Conservation (phyloP, 2,113 vertebrate species). For the Delphinapterus leucas region DNA sequence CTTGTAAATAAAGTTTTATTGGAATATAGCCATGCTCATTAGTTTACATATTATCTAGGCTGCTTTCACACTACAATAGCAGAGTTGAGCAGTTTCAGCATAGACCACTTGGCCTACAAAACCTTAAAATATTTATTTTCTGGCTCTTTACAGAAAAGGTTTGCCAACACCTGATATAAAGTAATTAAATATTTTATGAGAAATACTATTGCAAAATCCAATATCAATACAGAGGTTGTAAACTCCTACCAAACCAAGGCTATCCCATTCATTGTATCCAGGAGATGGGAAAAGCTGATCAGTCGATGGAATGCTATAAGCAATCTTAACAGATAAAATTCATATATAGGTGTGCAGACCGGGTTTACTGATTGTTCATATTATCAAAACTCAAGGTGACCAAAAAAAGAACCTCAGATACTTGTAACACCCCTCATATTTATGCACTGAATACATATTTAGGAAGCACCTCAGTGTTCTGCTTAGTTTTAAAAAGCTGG, state of each 20-base stretch:
- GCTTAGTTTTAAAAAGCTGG: background rate
- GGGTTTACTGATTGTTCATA: background rate
- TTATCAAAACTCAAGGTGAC: background rate
- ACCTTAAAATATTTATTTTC: background rate
- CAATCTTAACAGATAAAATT: background rate
- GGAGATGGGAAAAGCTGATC: background rate
- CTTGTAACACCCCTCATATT: background rate
- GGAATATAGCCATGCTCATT: background rate
- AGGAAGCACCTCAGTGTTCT: background rate
- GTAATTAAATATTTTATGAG: background rate
- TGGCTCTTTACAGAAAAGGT: background rate
- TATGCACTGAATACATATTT: background rate
- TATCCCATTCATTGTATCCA: background rate
- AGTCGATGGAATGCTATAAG: background rate
- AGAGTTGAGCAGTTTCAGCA: background rate
- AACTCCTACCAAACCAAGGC: background rate
- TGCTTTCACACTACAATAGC: background rate
- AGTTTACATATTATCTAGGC: background rate
- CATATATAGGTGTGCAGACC: background rate
- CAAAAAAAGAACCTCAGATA: background rate
- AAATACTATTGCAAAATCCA: background rate
- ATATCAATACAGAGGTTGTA: background rate
- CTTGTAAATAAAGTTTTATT: constrained; percentile 25
- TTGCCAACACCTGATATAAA: background rate
- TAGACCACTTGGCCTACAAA: background rate